Base-by-base conservation (phyloP, 1,140 invertebrate genomes). In the Colletes gigas region DNA sequence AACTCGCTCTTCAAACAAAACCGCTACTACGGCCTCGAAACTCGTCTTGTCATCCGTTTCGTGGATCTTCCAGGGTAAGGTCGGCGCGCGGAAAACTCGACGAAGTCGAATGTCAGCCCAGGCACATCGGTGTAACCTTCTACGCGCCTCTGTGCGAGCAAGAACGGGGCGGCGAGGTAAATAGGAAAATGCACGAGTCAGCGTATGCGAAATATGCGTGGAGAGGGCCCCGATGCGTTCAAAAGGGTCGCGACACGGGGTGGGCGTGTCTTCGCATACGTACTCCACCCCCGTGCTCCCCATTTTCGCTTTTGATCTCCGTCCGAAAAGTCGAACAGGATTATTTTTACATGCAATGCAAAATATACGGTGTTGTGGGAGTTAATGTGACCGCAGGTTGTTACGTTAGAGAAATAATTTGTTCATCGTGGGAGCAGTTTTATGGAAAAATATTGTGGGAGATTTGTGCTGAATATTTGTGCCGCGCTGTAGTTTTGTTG, bases 1-100 rank as follows among this genome's bases (percentile, higher is more conserved):
- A 78, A 85, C 77, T 81, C 30, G 21, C 60, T 62, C 59, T 44
- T 82, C 83, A 85, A 85, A 85, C 73, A 78, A 84, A 82, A 84
- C 62, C 44, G n/a, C 14, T 30, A 21, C 39, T 19, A 1, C 19
- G n/a, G 14, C 54, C 19, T 50, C 14, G 68, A 78, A 63, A 54
- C 65, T 54, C 55, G 60, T 75, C 82, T 63, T 71, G 83, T 77
- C 78, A 77, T 81, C 78, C 67, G 15, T 65, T 81, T 84, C 52
- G n/a, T 17, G 41, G 60, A 77, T 71, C 60, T 62, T 44, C 57
- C 14, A 30, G 47, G 17, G 19, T 14, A 47, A n/a, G 7, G 57
- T 30, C 54, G 65, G 41, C 52, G 7, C 12, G n/a, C 50, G 19
- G 59, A 17, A 17, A 50, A 41, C 69, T 57, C 57, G 52, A 15